phyloP scores from a whole-genome alignment of 2,888 invertebrate species.

The Stenoptilia bipunctidactyla region DNA sequence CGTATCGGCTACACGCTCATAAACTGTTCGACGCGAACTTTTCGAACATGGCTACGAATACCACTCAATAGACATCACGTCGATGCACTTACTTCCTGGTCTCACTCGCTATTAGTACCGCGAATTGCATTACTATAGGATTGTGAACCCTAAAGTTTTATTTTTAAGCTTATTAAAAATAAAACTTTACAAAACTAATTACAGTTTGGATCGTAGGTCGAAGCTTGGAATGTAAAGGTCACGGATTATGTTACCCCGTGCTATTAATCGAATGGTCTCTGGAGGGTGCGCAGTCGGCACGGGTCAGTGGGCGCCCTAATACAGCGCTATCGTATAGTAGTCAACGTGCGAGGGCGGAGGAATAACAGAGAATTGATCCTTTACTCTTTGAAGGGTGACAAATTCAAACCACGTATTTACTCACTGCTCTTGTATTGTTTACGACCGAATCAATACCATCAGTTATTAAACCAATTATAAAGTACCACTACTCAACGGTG shows the following conservation, averaged over 20 bases:
- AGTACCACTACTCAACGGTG: constrained; percentile 2
- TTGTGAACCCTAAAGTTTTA: too few relatives aligned
- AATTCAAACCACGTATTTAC: too few relatives aligned
- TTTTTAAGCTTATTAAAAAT: neutral
- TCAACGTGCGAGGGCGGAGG: constrained; percentile 8
- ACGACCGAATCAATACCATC: neutral
- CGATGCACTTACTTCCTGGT: constrained; percentile 46
- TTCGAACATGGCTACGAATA: constrained; percentile 54
- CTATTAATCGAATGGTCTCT: constrained; percentile 11
- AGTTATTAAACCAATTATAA: constrained; percentile 8
- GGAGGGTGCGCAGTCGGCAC: constrained; percentile 36
- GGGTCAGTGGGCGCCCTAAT: constrained; percentile 53
- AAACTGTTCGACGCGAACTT: constrained; percentile 55
- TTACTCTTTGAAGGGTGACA: constrained; percentile 2
- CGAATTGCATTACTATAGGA: neutral
- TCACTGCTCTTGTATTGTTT: too few relatives aligned
- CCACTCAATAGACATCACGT: constrained; percentile 54
- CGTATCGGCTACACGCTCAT: constrained; percentile 62
- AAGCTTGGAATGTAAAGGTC: constrained; percentile 32
- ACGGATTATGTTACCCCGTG: constrained; percentile 29
- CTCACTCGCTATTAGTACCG: constrained; percentile 24
- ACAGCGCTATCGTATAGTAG: constrained; percentile 23
- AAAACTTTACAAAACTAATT: constrained; percentile 21
- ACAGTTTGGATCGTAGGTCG: constrained; percentile 15
- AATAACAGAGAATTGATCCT: constrained; percentile 16